Evolutionary conservation across 2,888 invertebrate genomes (phyloP).

Genomic region (Thysanoteuthis rhombus): DNA sequence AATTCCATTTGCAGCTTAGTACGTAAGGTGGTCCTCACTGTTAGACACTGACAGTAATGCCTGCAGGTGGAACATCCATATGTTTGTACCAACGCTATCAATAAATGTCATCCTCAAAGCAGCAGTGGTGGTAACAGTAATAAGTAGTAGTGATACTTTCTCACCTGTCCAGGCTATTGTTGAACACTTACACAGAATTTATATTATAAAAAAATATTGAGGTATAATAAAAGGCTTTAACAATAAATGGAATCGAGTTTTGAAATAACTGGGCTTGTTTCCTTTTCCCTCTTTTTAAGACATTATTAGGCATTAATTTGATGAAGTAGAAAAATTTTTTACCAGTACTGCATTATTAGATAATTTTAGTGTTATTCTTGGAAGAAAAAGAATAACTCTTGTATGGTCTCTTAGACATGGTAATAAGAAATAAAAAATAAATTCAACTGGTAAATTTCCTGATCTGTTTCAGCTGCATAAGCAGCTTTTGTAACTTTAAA

Average conservation of each 20-base stretch:
- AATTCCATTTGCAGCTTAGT: constrained; percentile 12
- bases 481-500: too few species aligned
- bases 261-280: too few species aligned
- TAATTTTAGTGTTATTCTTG: too few species aligned
- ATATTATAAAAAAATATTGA: background rate
- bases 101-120: background rate
- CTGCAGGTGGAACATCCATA: background rate
- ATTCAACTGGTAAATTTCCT: too few species aligned
- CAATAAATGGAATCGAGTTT: background rate
- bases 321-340: too few species aligned
- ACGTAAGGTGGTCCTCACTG: background rate
- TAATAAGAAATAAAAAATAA: too few species aligned
- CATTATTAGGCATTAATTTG: too few species aligned
- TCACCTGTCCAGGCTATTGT: background rate
- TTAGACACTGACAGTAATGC: background rate
- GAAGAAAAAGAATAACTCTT: too few species aligned
- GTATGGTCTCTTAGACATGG: too few species aligned
- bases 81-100: background rate
- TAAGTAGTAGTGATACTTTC: background rate
- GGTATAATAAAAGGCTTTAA: background rate
- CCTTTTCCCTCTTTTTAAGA: too few species aligned
- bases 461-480: too few species aligned
- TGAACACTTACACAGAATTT: background rate
- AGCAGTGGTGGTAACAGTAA: background rate
- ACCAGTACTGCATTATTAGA: too few species aligned